Evolutionary conservation across 2,888 invertebrate species (phyloP).

Genomic region (Brachylomia viminalis): DNA sequence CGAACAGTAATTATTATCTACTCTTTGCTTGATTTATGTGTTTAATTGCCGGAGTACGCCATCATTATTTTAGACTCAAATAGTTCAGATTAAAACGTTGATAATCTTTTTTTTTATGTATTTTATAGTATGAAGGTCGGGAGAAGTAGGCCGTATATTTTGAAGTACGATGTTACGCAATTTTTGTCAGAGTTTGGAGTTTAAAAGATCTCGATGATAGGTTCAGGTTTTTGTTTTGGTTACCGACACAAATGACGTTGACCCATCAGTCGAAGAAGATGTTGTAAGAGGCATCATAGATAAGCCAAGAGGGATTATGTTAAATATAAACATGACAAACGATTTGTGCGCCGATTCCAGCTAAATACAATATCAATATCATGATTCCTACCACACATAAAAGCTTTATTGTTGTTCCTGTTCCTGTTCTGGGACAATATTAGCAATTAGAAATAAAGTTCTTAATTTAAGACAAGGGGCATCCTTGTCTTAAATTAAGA

Average conservation of each 20-base stretch:
- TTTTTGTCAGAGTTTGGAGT: conserved; percentile 11
- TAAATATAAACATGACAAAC: neutral
- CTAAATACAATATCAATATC: neutral
- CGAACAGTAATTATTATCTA: conserved; percentile 69
- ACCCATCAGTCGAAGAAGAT: neutral
- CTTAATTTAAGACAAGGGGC: neutral
- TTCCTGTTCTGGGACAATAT: neutral
- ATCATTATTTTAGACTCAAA: conserved; percentile 40
- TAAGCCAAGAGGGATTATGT: neutral
- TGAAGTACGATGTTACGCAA: conserved; percentile 25
- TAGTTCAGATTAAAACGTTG: conserved; percentile 49
- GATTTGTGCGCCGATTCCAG: neutral
- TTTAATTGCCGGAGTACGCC: conserved; percentile 53
- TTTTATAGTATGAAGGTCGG: conserved; percentile 37
- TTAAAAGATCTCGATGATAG: conserved; percentile 31
- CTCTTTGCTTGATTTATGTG: conserved; percentile 69
- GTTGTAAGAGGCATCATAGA: conserved; percentile 1
- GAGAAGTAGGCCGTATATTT: conserved; percentile 39
- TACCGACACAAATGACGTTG: neutral
- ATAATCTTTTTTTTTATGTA: conserved; percentile 44
- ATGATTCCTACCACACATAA: neutral
- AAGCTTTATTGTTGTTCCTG: neutral
- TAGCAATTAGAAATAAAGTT: neutral
- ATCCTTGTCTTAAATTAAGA: too few species aligned
- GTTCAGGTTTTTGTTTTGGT: conserved; percentile 39